Base-by-base conservation (phyloP, 2,113 vertebrate species). In the Seriola quinqueradiata region DNA sequence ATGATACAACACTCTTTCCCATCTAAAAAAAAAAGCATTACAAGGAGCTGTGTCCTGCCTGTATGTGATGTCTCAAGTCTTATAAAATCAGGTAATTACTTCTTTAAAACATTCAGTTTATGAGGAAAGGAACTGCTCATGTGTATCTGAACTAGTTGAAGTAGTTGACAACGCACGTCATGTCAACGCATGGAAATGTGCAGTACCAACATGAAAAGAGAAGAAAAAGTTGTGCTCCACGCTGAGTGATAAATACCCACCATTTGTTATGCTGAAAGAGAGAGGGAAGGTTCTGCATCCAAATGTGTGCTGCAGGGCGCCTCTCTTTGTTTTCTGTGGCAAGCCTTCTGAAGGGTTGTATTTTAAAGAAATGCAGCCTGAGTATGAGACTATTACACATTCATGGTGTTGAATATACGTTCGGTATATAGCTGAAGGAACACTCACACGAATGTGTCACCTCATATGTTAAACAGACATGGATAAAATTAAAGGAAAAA, bases 211-310 rank as follows among this genome's bases (percentile, higher is more conserved):
- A 74, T 71, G 78, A 90, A 85, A 82, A 67, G 86, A 52, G 75
- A 68, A 79, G 82, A 67, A 77, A 87, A 85, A 88, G 83, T 91
- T 83, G 79, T 82, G 89, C 87, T 88, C 86, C 92, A 91, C 61
- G 66, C 91, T 85, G 92, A 77, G 92, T 91, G 93, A 95, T 94
- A 89, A 94, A 95, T 91, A 86, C 77, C 80, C 73, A 50, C 82
- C 83, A 90, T 94, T 93, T 90, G 89, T 95, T 90, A 92, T 87
- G 82, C 85, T 75, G 86, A 81, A 76, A 88, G 70, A 85, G 79
- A 76, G 66, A 80, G 55, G 52, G 64, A 84, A 83, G 83, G 86
- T 75, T 87, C 86, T 91, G 90, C 89, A 93, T 92, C 86, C 81
- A 70, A 91, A 89, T 91, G 83, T 75, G 86, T 84, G 90, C 91